phyloP scores from a whole-genome alignment of 2,113 vertebrate genomes.

The Orycteropus afer region DNA sequence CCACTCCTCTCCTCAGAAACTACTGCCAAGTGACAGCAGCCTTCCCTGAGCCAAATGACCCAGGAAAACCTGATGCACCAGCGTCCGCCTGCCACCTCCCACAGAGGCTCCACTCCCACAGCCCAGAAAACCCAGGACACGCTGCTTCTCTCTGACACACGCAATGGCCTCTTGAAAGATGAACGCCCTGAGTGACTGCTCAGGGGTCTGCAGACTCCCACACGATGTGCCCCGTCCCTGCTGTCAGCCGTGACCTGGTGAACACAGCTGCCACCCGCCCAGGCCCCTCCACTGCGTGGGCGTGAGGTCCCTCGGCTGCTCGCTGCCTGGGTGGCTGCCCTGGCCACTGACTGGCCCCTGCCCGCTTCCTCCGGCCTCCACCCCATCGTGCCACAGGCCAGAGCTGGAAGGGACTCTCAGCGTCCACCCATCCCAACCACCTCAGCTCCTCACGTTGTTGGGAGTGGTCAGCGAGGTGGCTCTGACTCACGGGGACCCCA shows the following conservation, averaged over 20 bases:
- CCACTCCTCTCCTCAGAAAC: not conserved
- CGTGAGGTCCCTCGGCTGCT: not conserved
- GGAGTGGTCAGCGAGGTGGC: not conserved
- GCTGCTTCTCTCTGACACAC: not conserved
- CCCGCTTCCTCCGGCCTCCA: not conserved
- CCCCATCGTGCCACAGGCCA: accelerated
- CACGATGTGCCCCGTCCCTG: not conserved
- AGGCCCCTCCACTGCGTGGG: not conserved
- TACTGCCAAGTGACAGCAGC: accelerated
- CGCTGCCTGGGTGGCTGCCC: not conserved
- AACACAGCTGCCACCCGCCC: not conserved
- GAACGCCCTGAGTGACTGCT: accelerated
- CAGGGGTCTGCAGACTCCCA: not conserved
- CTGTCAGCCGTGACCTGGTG: accelerated
- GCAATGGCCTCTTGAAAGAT: not conserved
- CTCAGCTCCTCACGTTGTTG: not conserved
- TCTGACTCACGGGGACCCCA: not conserved
- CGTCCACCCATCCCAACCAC: not conserved
- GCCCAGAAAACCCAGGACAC: not conserved
- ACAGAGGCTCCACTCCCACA: not conserved
- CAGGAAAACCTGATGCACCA: not conserved
- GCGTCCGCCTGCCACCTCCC: accelerated
- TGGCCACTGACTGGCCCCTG: not conserved
- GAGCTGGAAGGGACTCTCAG: not conserved
- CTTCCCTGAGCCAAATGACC: not conserved